Percentiles rank a stretch among this genome's conserved stretches.
phyloP scores from a whole-genome alignment of 1,140 invertebrate species.

The Euwallacea similis region DNA sequence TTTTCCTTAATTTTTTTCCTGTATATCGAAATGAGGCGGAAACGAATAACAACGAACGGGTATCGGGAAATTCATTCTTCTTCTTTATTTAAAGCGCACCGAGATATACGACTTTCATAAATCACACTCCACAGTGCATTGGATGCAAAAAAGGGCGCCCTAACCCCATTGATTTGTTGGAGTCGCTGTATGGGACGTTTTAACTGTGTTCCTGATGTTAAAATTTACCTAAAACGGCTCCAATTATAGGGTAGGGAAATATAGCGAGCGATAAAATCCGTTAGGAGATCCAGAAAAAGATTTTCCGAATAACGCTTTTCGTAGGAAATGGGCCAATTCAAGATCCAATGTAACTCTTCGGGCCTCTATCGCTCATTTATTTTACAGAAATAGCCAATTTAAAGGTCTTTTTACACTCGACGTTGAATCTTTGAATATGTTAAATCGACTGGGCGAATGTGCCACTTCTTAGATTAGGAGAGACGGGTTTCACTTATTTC shows the following conservation, averaged over 20 bases:
- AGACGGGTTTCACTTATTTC: not conserved
- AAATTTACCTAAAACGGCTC: conserved; percentile 2
- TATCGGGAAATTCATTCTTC: conserved; percentile 34
- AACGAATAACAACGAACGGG: conserved; percentile 18
- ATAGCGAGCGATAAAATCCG: too few relatives aligned
- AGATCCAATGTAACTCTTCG: conserved; percentile 34
- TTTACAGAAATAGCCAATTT: conserved; percentile 37
- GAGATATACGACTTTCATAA: conserved; percentile 34
- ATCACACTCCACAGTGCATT: conserved; percentile 30
- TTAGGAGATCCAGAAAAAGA: conserved; percentile 7
- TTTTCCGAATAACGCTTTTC: conserved; percentile 24
- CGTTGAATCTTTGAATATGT: conserved; percentile 31
- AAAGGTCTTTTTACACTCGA: conserved; percentile 29
- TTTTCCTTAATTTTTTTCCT: not conserved
- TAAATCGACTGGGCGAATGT: conserved; percentile 27
- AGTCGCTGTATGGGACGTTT: conserved; percentile 20
- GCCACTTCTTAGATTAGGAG: conserved; percentile 11
- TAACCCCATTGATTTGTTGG: conserved; percentile 26
- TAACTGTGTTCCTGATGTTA: conserved; percentile 20
- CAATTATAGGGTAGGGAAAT: not conserved
- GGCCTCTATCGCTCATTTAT: conserved; percentile 34
- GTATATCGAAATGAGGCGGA: conserved; percentile 18
- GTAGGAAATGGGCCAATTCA: conserved; percentile 30
- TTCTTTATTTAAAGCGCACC: conserved; percentile 34
- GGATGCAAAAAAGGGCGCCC: conserved; percentile 30